Base-by-base conservation (phyloP, 2,888 invertebrate genomes). In the Dendrolimus pini region DNA sequence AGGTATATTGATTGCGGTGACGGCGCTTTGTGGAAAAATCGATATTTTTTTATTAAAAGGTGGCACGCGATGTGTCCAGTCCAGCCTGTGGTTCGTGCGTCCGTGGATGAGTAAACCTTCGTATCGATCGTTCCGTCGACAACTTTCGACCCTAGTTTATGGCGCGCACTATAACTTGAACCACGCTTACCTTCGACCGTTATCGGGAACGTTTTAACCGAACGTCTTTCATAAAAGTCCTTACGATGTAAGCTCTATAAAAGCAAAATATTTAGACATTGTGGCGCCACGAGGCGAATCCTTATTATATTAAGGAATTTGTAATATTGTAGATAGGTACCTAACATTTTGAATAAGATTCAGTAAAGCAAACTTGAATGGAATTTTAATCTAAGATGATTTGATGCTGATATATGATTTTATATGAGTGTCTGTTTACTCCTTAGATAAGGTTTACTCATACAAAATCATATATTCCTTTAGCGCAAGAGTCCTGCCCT, bases 1-100 rank as follows among this genome's bases (percentile, higher is more conserved):
- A 89, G 89, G 86, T 85, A 89, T 89, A 89, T 89, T 88, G 89
- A 90, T 89, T 90, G 88, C 85, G 89, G 89, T 89, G 88, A 89
- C 89, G 89, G 78, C 83, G 87, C 83, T 86, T 85, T 85, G 85
- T 83, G 81, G 83, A 84, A 85, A 85, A 85, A 88, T 90, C 89
- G 87, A 90, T 90, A 87, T 87, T 88, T 89, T 89, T 87, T 83
- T 89, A 87, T 86, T 84, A 84, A 47, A 83, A 85, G 83, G 86
- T 84, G 81, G 85, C 88, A 89, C 87, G 89, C 89, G 87, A 89
- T 72, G 78, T 85, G 87, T 87, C 89, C 87, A 83, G 83, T 18
- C 18, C 71, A 72, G 73, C 9, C 47, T 10, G 47, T 10, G 47
- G 3, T 9, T 10, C 47, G 79, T 82, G 81, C 82, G 85, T 81